These are phyloP conservation scores for Campaea margaritaria DNA, from an alignment of 2,888 invertebrate species.

Conservation along the genomic window DNA sequence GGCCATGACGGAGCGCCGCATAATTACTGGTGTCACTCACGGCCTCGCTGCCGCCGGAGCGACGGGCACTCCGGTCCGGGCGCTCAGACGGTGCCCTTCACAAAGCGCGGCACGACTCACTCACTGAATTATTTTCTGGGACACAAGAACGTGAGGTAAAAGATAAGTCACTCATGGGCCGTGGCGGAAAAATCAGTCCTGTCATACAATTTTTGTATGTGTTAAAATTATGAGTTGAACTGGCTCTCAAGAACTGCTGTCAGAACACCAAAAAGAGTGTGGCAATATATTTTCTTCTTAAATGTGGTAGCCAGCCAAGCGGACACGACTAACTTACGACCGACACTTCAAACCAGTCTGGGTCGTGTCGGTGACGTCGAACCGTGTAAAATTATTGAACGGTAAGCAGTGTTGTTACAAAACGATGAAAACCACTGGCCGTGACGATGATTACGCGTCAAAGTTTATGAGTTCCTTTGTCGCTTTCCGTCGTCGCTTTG, in stretches of 20 bases:
- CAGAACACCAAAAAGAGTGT: too few species aligned
- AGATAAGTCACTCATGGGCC: too few species aligned
- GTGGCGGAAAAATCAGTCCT: neutral
- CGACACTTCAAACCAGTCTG: neutral
- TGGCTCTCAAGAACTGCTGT: too few species aligned
- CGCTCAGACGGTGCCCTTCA: conserved; percentile 10
- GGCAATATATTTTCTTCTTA: too few species aligned
- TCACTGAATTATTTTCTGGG: neutral
- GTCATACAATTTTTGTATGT: too few species aligned
- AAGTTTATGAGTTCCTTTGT: conserved; percentile 44
- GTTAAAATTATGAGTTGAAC: neutral
- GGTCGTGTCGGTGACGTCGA: neutral
- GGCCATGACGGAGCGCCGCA: conserved; percentile 42
- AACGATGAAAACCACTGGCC: conserved; percentile 33
- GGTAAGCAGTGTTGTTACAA: conserved; percentile 33
- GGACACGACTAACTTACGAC: too few species aligned
- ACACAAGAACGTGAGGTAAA: neutral
- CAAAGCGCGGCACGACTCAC: conserved; percentile 5
- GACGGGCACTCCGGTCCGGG: conserved; percentile 3
- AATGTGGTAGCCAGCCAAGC: too few species aligned
- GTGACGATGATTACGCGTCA: conserved; percentile 45
- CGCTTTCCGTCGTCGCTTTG: conserved; percentile 20
- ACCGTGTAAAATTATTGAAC: conserved; percentile 8
- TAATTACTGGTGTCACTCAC: conserved; percentile 60
- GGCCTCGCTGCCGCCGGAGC: conserved; percentile 19